Conservation (phyloP, 2,113 vertebrate species). For the Corythaixoides concolor region DNA sequence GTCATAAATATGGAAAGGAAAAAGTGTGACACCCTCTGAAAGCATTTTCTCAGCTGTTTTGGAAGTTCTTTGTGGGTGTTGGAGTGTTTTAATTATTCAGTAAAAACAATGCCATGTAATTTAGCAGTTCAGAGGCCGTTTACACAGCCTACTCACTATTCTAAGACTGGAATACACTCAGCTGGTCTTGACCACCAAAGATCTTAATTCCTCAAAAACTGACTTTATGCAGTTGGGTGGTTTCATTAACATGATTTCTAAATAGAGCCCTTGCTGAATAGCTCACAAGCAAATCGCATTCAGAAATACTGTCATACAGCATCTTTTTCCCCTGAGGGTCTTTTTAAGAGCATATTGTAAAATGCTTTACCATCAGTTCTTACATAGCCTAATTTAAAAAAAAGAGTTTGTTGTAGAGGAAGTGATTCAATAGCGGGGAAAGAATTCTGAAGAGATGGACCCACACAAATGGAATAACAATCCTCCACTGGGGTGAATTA, state of each 20-base stretch:
- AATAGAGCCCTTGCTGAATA: not conserved
- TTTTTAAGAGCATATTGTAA: not conserved
- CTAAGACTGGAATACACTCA: constrained; percentile 11
- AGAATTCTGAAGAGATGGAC: not conserved
- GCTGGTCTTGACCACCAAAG: not conserved
- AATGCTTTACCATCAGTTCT: constrained; percentile 1
- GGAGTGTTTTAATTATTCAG: constrained; percentile 59
- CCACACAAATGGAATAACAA: not conserved
- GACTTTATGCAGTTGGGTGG: not conserved
- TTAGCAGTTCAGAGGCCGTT: constrained; percentile 32
- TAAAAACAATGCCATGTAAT: constrained; percentile 59
- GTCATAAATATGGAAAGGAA: constrained; percentile 58
- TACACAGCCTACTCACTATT: constrained; percentile 26
- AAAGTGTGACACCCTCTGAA: constrained; percentile 31
- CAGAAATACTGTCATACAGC: not conserved
- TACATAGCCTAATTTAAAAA: not conserved
- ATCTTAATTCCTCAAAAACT: not conserved
- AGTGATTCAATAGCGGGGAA: not conserved
- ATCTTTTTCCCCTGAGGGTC: not conserved
- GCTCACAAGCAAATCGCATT: not conserved
- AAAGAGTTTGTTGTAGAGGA: not conserved
- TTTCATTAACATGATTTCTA: not conserved
- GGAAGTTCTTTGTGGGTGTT: constrained; percentile 51
- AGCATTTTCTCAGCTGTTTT: constrained; percentile 45
- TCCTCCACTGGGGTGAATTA: not conserved